A percentile compares a stretch with the other conserved stretches of the same genome.
These are phyloP conservation scores for Paramormyrops hopkinsi DNA, from an alignment of 2,797 vertebrate species.

Conservation along the genomic window DNA sequence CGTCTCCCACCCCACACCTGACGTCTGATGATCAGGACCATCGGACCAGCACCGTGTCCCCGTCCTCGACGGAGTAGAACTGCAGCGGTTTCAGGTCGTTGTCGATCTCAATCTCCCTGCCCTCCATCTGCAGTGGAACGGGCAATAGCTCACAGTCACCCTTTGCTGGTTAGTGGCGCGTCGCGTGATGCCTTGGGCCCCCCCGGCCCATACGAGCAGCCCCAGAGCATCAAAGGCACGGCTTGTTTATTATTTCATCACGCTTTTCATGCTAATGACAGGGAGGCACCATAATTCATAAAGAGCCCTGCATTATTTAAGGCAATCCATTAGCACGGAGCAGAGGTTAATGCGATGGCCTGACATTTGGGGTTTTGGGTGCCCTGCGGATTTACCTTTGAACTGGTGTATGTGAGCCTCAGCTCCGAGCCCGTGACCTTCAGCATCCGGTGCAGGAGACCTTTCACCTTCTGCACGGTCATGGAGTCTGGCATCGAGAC, in stretches of 20 bases:
- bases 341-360: neutral
- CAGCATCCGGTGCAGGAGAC: constrained; percentile 73
- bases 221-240: neutral
- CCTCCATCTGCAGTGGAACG: constrained; percentile 63
- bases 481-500: constrained; percentile 67
- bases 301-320: neutral
- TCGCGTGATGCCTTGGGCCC: neutral
- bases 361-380: neutral
- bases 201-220: neutral
- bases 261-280: neutral
- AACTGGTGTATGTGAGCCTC: constrained; percentile 72
- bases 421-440: constrained; percentile 75
- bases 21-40: constrained; percentile 60
- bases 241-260: neutral
- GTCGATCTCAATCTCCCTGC: constrained; percentile 77
- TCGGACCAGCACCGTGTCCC: constrained; percentile 79
- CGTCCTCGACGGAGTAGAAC: constrained; percentile 84
- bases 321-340: neutral
- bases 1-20: neutral
- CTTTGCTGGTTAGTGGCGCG: neutral
- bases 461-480: constrained; percentile 86
- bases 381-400: constrained; percentile 65
- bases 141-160: neutral
- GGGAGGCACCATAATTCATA: neutral
- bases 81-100: constrained; percentile 80